A percentile compares a stretch with the other conserved stretches of the same genome.
These are phyloP conservation scores for Drosophila anomalipes DNA, from an alignment of 2,888 invertebrate species.

Conservation along the genomic window DNA sequence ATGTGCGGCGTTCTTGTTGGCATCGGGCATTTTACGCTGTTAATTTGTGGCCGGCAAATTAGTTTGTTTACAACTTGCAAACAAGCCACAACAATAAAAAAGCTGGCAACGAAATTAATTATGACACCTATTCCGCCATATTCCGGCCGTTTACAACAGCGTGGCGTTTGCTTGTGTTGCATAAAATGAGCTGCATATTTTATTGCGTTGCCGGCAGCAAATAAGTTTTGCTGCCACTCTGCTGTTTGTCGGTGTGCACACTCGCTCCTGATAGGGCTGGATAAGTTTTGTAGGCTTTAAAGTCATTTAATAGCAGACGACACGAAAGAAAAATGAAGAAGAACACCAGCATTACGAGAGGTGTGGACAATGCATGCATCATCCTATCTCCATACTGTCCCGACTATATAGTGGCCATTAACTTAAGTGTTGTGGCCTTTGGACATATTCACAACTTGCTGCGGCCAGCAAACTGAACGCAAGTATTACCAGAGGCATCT, in stretches of 20 bases:
- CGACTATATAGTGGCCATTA: constrained; percentile 53
- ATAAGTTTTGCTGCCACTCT: constrained; percentile 42
- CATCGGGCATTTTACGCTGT: constrained; percentile 17
- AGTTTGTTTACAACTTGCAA: constrained; percentile 56
- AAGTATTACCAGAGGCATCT: background rate
- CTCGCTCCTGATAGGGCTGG: background rate
- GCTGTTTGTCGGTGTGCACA: constrained; percentile 6
- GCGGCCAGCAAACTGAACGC: constrained; percentile 46
- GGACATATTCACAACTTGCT: constrained; percentile 70
- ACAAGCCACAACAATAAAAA: constrained; percentile 54
- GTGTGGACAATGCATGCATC: constrained; percentile 10
- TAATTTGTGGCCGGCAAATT: constrained; percentile 49
- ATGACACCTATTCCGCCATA: constrained; percentile 58
- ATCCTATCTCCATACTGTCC: background rate
- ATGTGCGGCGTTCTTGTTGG: constrained; percentile 27
- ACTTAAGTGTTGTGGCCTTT: constrained; percentile 71
- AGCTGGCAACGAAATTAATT: constrained; percentile 71
- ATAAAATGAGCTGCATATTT: constrained; percentile 68
- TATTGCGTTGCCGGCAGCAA: constrained; percentile 54
- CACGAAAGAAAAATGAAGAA: constrained; percentile 44
- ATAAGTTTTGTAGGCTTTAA: constrained; percentile 54
- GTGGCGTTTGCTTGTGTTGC: constrained; percentile 8
- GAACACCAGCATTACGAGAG: constrained; percentile 5
- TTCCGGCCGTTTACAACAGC: constrained; percentile 6
- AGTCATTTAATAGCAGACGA: constrained; percentile 11